Percentiles rank a stretch among this genome's conserved stretches.
These are phyloP conservation scores for Chaetodon auriga DNA, from an alignment of 2,113 vertebrate species.

Conservation along the genomic window DNA sequence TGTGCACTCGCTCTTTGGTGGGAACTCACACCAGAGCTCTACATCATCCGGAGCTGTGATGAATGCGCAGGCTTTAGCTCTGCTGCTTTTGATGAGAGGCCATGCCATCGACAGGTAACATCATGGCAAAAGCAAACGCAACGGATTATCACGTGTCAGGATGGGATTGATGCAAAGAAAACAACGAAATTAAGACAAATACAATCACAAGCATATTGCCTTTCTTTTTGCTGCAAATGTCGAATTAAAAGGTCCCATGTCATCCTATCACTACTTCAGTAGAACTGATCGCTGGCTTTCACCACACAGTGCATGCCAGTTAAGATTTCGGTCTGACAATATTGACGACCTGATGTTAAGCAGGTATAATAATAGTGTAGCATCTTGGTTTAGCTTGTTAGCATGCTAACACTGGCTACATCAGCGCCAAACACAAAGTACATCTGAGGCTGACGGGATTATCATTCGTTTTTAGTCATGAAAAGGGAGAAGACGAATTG, in stretches of 20 bases:
- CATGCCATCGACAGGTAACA: slow-evolving; percentile 29
- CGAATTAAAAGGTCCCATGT: no score
- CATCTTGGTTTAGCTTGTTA: not conserved
- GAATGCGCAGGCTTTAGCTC: slow-evolving; percentile 56
- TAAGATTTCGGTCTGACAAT: no score
- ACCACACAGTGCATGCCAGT: no score
- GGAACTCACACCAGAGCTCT: slow-evolving; percentile 59
- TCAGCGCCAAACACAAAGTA: not conserved
- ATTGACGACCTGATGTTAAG: not conserved
- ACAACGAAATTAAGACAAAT: not conserved
- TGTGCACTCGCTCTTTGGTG: slow-evolving; percentile 59
- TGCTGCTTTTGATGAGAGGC: slow-evolving; percentile 61
- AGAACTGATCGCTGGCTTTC: not conserved
- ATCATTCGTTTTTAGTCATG: no score
- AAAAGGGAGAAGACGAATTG: no score
- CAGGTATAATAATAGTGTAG: not conserved
- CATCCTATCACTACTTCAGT: no score
- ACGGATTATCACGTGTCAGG: not conserved
- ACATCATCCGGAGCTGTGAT: slow-evolving; percentile 70
- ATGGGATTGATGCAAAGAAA: not conserved
- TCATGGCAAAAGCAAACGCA: slow-evolving; percentile 11
- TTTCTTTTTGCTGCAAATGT: not conserved
- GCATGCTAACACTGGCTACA: not conserved
- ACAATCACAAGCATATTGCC: not conserved
- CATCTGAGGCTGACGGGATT: no score